These are phyloP conservation scores for Diaphora mendica DNA, from an alignment of 2,888 invertebrate species.

Conservation along the genomic window DNA sequence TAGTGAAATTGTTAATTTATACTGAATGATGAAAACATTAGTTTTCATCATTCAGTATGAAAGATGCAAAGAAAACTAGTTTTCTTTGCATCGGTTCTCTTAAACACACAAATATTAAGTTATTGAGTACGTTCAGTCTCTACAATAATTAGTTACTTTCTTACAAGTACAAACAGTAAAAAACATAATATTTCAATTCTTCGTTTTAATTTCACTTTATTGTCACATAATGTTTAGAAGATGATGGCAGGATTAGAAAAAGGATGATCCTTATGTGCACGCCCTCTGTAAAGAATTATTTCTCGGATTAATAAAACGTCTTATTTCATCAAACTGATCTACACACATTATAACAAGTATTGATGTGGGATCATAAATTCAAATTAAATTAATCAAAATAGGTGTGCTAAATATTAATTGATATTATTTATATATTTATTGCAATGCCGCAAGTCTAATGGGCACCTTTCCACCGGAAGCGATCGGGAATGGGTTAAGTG, in stretches of 20 bases:
- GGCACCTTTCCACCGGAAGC: too few relatives aligned
- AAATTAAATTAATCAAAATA: background rate
- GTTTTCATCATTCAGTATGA: too few relatives aligned
- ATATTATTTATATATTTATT: too few relatives aligned
- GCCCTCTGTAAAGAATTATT: conserved; percentile 67
- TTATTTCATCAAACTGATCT: background rate
- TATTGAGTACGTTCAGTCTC: too few relatives aligned
- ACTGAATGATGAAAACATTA: background rate
- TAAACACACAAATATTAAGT: too few relatives aligned
- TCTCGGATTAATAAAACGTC: background rate
- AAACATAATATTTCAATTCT: background rate
- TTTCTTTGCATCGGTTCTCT: too few relatives aligned
- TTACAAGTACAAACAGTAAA: background rate
- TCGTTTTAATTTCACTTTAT: background rate
- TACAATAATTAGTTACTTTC: background rate
- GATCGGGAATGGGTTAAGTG: too few relatives aligned
- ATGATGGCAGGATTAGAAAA: conserved; percentile 67
- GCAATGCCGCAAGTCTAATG: too few relatives aligned
- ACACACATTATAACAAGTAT: background rate
- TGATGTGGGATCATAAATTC: background rate
- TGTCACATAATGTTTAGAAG: conserved; percentile 28
- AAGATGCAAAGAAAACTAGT: too few relatives aligned
- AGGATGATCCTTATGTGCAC: conserved; percentile 82
- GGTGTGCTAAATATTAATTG: too few relatives aligned
- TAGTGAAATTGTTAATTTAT: too few relatives aligned